Conservation (phyloP, 2,888 invertebrate species). For the Melinopterus prodromus region DNA sequence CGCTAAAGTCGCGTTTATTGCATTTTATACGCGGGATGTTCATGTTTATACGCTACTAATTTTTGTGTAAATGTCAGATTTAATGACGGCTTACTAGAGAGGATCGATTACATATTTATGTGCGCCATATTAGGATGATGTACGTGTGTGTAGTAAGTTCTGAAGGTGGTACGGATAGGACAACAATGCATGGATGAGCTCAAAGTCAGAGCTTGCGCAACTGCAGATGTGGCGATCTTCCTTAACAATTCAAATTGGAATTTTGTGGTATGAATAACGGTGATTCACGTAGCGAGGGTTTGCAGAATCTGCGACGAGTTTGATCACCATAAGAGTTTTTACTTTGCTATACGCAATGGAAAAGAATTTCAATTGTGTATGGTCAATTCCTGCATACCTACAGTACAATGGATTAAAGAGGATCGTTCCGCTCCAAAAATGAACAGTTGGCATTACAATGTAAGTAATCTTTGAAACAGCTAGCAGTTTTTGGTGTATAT, state of each 20-base stretch:
- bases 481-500: no score
- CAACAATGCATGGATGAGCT: neutral
- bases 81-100: neutral
- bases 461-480: no score
- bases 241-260: neutral
- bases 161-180: no score
- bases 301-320: neutral
- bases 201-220: neutral
- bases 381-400: no score
- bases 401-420: no score
- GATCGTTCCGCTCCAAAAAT: no score
- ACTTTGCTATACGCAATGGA: no score
- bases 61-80: slow-evolving; percentile 4
- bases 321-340: no score
- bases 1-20: neutral
- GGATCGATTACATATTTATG: neutral
- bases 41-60: neutral
- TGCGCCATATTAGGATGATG: neutral
- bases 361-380: no score
- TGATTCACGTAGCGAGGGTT: neutral
- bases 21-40: neutral
- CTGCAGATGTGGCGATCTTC: neutral
- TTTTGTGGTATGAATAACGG: neutral
- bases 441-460: no score
- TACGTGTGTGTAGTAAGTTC: neutral